Percentiles rank a stretch among this genome's conserved stretches.
Conservation (phyloP, 2,888 invertebrate genomes). For the Andricus curvator region DNA sequence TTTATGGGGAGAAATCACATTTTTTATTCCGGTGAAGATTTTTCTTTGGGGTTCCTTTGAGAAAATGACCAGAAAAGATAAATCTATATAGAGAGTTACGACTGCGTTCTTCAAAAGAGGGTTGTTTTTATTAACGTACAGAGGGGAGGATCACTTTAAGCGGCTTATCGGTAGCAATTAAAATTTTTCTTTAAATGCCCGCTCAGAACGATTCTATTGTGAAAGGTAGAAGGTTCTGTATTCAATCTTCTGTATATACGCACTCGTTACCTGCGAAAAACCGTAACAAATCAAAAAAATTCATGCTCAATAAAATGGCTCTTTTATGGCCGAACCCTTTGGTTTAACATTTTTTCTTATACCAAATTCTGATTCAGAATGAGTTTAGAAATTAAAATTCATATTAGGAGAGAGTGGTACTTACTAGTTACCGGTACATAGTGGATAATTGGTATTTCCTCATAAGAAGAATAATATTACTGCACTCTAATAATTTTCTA, state of each 20-base stretch:
- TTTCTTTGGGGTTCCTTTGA: not conserved
- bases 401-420: no score
- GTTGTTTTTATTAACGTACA: constrained; percentile 70
- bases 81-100: constrained; percentile 26
- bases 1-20: not conserved
- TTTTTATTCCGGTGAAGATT: not conserved
- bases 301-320: not conserved
- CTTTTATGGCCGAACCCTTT: not conserved
- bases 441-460: no score
- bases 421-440: no score
- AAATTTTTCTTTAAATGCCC: constrained; percentile 75
- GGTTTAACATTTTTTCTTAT: not conserved
- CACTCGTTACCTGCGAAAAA: constrained; percentile 28
- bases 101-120: constrained; percentile 26
- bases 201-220: constrained; percentile 45
- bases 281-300: constrained; percentile 8
- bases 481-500: no score
- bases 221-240: constrained; percentile 24
- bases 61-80: constrained; percentile 24
- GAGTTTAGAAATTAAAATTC: no score
- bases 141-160: constrained; percentile 66
- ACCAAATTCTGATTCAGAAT: no score
- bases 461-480: no score
- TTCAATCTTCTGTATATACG: constrained; percentile 1
- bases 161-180: constrained; percentile 75